These are phyloP conservation scores for Anastatus disparis DNA, from an alignment of 1,140 invertebrate genomes.

Conservation along the genomic window DNA sequence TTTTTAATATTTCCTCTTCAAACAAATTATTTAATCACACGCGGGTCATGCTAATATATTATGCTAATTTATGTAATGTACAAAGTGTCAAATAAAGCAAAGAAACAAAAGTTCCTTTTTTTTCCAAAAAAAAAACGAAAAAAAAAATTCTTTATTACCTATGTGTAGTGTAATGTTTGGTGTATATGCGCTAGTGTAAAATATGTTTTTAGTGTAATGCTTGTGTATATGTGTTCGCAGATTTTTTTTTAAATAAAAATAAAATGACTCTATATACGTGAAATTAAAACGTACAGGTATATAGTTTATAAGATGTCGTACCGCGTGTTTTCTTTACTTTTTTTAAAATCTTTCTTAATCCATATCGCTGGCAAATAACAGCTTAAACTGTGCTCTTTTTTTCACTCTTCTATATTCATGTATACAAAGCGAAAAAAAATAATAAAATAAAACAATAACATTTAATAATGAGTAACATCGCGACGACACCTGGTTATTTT, in stretches of 20 bases:
- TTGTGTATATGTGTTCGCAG: constrained; percentile 14
- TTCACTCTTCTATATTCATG: constrained; percentile 46
- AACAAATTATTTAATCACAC: not conserved
- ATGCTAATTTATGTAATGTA: constrained; percentile 13
- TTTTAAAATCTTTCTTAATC: constrained; percentile 35
- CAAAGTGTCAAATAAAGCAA: not conserved
- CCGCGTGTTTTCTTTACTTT: constrained; percentile 38
- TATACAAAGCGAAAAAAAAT: constrained; percentile 55
- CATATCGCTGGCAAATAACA: constrained; percentile 42
- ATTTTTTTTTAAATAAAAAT: constrained; percentile 59
- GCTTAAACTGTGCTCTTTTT: constrained; percentile 30
- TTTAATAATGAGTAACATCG: too few species aligned
- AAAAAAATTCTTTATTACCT: constrained; percentile 16
- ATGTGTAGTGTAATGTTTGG: not conserved
- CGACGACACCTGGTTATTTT: too few species aligned
- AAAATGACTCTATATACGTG: constrained; percentile 53
- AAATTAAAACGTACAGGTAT: constrained; percentile 56
- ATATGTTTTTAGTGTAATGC: constrained; percentile 9
- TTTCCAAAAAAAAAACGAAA: not conserved
- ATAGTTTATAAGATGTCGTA: constrained; percentile 42
- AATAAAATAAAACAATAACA: too few species aligned
- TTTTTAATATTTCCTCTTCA: not conserved
- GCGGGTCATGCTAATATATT: not conserved
- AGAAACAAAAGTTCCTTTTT: not conserved
- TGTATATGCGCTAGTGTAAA: not conserved